A percentile compares a stretch with the other conserved stretches of the same genome.
Conservation (phyloP, 2,888 invertebrate species). For the Nomada flava region DNA sequence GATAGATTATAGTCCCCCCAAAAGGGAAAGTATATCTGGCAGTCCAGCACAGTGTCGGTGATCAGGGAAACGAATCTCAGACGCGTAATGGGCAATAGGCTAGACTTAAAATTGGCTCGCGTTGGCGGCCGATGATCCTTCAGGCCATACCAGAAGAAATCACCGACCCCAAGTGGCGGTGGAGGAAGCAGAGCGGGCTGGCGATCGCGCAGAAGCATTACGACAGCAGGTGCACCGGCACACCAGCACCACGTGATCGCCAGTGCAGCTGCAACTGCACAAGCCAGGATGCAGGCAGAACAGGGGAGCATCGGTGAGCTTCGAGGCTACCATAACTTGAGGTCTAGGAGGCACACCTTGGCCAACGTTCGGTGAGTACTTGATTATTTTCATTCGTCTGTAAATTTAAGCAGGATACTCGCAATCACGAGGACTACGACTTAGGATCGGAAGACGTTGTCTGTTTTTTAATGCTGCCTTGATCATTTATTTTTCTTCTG, state of each 20-base stretch:
- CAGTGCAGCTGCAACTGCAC: slow-evolving; percentile 82
- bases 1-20: too few relatives aligned
- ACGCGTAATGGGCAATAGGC: neutral
- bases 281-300: slow-evolving; percentile 94
- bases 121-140: slow-evolving; percentile 49
- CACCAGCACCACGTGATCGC: slow-evolving; percentile 83
- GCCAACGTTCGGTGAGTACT: slow-evolving; percentile 96
- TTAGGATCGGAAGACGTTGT: too few relatives aligned
- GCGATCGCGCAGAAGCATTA: slow-evolving; percentile 82
- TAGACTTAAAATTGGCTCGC: slow-evolving; percentile 14
- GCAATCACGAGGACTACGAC: neutral
- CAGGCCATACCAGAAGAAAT: slow-evolving; percentile 83
- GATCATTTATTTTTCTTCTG: neutral
- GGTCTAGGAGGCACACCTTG: slow-evolving; percentile 94
- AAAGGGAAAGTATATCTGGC: neutral
- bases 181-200: slow-evolving; percentile 81
- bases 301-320: slow-evolving; percentile 96
- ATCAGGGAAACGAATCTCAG: slow-evolving; percentile 3
- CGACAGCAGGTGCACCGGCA: slow-evolving; percentile 81
- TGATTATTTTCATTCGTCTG: neutral
- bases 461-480: neutral
- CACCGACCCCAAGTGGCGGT: slow-evolving; percentile 82
- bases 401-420: too few relatives aligned
- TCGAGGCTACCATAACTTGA: slow-evolving; percentile 94
- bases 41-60: neutral